Evolutionary conservation across 2,888 invertebrate genomes (phyloP).

Genomic region (Thumatha senex): DNA sequence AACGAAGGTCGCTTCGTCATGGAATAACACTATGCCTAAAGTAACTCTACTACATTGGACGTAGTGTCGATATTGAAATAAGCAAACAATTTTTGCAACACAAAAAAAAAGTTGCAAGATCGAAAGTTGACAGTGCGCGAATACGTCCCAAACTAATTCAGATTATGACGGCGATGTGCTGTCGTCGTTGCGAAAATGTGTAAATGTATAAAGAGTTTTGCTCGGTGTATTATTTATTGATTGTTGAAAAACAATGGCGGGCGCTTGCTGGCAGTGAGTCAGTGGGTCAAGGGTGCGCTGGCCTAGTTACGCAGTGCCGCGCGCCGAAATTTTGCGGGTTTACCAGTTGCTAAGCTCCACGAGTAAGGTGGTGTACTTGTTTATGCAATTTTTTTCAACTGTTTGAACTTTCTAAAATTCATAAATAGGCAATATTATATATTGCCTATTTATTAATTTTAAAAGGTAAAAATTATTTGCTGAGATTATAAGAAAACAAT

Average conservation of each 20-base stretch:
- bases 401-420: constrained; percentile 18
- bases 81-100: constrained; percentile 41
- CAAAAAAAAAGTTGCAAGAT: constrained; percentile 51
- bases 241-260: constrained; percentile 82
- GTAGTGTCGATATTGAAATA: constrained; percentile 35
- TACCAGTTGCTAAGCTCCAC: constrained; percentile 73
- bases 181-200: constrained; percentile 68
- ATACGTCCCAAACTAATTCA: constrained; percentile 52
- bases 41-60: constrained; percentile 40
- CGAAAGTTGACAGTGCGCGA: constrained; percentile 53
- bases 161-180: constrained; percentile 58
- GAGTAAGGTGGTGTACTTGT: constrained; percentile 56
- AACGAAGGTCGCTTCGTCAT: constrained; percentile 58
- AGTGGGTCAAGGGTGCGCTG: constrained; percentile 80
- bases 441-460: neutral
- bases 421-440: neutral
- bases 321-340: constrained; percentile 80
- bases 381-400: constrained; percentile 3
- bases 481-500: no score
- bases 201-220: constrained; percentile 65
- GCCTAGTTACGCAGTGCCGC: constrained; percentile 75
- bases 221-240: constrained; percentile 80
- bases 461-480: no score
- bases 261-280: constrained; percentile 78
- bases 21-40: constrained; percentile 28